phyloP scores from a whole-genome alignment of 2,113 vertebrate species.

The Ptyas mucosa region DNA sequence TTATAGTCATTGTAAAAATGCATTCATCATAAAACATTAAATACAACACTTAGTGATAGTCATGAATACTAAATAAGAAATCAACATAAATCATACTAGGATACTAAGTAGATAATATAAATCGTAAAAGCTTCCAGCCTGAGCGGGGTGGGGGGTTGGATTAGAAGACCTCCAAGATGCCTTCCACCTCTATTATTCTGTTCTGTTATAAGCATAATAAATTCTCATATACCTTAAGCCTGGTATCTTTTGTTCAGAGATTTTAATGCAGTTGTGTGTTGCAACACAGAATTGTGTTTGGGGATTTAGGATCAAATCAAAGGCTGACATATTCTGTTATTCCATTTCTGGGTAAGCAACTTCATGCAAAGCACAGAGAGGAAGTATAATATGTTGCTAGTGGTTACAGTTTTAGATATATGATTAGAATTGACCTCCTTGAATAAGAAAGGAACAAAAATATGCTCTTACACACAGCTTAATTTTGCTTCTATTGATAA shows the following conservation, averaged over 20 bases:
- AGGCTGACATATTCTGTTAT: constrained; percentile 2
- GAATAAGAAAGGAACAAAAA: not conserved
- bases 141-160: not conserved
- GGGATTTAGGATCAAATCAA: not conserved
- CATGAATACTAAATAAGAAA: too few relatives aligned
- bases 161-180: not conserved
- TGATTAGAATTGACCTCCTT: not conserved
- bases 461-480: not conserved
- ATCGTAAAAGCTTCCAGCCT: not conserved
- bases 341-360: not conserved
- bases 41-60: too few relatives aligned
- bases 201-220: not conserved
- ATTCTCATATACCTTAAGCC: not conserved
- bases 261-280: constrained; percentile 9
- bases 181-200: not conserved
- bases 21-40: too few relatives aligned
- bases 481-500: not conserved
- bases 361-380: not conserved
- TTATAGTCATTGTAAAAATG: too few relatives aligned
- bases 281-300: constrained; percentile 24
- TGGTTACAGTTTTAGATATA: not conserved
- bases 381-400: not conserved
- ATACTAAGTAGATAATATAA: too few relatives aligned
- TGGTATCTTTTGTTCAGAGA: not conserved
- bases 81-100: too few relatives aligned